Base-by-base conservation (phyloP, 1,140 invertebrate genomes). In the Drosophila erecta region DNA sequence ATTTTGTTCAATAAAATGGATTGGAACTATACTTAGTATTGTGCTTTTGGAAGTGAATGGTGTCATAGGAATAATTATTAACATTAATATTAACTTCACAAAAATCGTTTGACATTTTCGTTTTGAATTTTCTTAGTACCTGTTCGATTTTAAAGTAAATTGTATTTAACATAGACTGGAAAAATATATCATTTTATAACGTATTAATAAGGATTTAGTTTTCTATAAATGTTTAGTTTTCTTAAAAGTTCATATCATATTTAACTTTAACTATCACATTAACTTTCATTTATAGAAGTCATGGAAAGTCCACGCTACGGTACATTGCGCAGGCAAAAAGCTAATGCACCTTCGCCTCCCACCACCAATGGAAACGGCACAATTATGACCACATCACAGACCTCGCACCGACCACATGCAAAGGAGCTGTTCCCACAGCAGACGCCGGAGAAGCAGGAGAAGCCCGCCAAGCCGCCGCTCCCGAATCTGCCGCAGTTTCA, bases 301-400 rank as follows among this genome's bases (percentile, higher is more conserved):
- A 44, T 77, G 49, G 90, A 91, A 56, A 91, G 86, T 83, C 90
- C 90, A 4, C 90, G 90, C 40, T 91, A 91, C 55, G 90, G 90
- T 33, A 91, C 90, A 2, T 56, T 91, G 43, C 71, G 90, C 1
- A 77, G 86, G 4, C 90, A 91, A 47, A 91, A 91, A 20, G 69
- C 90, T 2, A 81, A 75, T 72, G 90, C 90, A 7, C 90, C 90
- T 0, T 90, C 90, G 43, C 90, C 90, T 17, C 90, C 90, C 1
- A 90, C 60, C 44, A 91, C 74, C 20, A 91, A 91, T 74, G 90
- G 89, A 43, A 76, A 71, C 41, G 81, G 79, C 37, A 55, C 60
- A 10, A 50, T 59, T 22, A 47, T 53, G 38, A 69, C 66, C 35
- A 85, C 79, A 65, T 81, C 74, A 41, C 70, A 78, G 22, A 44